Percentiles rank a stretch among this genome's conserved stretches.
Conservation (phyloP, 2,113 vertebrate species). For the Hystrix cristata region DNA sequence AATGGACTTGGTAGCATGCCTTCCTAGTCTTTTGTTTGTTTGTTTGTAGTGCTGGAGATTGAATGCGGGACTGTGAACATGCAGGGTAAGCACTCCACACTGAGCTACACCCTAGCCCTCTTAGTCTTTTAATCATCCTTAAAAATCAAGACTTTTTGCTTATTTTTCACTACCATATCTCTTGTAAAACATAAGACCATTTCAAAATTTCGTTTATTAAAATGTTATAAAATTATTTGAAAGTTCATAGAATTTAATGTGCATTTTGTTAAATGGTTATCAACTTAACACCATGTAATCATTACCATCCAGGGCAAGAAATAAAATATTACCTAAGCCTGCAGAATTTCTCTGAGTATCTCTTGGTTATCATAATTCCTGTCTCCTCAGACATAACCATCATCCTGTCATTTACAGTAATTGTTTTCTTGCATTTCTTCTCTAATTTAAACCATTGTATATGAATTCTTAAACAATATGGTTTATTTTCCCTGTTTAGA, state of each 20-base stretch:
- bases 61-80: neutral
- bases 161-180: conserved; percentile 42
- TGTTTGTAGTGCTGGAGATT: neutral
- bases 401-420: neutral
- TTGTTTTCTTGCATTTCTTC: conserved; percentile 41
- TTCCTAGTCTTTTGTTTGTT: neutral
- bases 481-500: conserved; percentile 10
- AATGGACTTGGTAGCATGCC: neutral
- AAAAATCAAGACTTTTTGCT: conserved; percentile 29
- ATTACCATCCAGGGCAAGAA: neutral
- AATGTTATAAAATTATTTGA: conserved; percentile 40
- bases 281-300: neutral
- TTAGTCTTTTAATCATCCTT: conserved; percentile 29
- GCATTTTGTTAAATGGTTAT: conserved; percentile 57
- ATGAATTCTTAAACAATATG: conserved; percentile 14
- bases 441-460: neutral
- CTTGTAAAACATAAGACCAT: conserved; percentile 46
- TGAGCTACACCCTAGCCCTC: neutral
- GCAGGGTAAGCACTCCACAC: neutral
- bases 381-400: neutral
- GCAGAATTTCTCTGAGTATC: neutral
- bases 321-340: conserved; percentile 1
- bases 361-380: neutral
- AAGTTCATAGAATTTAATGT: neutral
- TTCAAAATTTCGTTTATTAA: conserved; percentile 58